Evolutionary conservation across 2,888 invertebrate species (phyloP), one percentile per base, ranked within the genome.

Genomic region (Diabrotica balteata): DNA sequence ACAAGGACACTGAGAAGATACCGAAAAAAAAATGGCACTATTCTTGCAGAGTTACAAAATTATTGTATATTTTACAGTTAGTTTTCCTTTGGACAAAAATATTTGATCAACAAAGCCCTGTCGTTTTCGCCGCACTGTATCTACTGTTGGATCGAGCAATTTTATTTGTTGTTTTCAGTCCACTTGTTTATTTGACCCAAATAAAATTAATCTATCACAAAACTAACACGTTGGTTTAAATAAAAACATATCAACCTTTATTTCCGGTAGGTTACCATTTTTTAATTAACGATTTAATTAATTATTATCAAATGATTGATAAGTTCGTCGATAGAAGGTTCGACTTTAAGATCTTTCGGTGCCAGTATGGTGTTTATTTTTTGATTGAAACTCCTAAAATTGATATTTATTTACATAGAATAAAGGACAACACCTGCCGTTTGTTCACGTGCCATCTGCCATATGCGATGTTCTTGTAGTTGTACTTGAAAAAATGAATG

Each of bases 401-500:
- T 60, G 45, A 45, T 50, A 52, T 60, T 60, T 60, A 60, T 60
- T 60, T 60, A 52, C 51, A 52, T 60, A 60, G 51, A 62, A 61
- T 57, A 60, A 22, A 22, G 49, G 46, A 8, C 42, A 58, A 51
- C 76, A 76, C 76, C 76, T 76, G 76, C 75, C 70, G 63, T 60
- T 65, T 53, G 62, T 67, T 68, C 73, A 74, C 72, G 73, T 71
- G 70, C 74, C 76, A 76, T 74, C 73, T 76, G 76, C 75, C 73
- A 55, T 53, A 49, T 49, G 61, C 54, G 49, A 9, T 52, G 59
- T 58, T 59, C 53, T 66, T 60, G 11, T 60, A 52, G 42, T 51
- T 46, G 43, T 49, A 60, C 43, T 9, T 10, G 17, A n/a, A 47
- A 47, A 32, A 32, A 32, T 32, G 32, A 32, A 32, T 32, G 32